phyloP scores from a whole-genome alignment of 2,113 vertebrate genomes.

The Crotophaga sulcirostris region DNA sequence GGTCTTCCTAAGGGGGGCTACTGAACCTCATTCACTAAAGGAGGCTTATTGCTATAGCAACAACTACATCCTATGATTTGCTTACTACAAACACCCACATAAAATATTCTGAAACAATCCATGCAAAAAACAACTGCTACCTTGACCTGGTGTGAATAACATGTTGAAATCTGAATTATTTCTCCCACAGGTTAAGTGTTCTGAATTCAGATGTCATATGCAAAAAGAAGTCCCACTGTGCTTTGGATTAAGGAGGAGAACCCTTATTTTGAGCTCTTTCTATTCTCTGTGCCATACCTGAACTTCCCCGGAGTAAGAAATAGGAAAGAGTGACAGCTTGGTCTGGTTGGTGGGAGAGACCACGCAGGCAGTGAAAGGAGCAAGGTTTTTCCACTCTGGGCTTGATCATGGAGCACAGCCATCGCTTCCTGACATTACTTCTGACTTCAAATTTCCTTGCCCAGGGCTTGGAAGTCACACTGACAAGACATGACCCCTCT shows the following conservation, averaged over 20 bases:
- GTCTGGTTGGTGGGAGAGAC: not conserved
- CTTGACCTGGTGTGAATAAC: not conserved
- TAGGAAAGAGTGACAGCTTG: not conserved
- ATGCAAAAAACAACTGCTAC: not conserved
- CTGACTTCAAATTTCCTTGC: not conserved
- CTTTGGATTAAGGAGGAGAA: not conserved
- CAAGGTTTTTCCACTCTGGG: not conserved
- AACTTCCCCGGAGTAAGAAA: not conserved
- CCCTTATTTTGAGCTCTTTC: not conserved
- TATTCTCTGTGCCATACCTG: not conserved
- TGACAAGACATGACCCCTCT: not conserved
- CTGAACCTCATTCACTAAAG: constrained; percentile 9
- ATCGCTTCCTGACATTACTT: not conserved
- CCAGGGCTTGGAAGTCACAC: not conserved
- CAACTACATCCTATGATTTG: constrained; percentile 38
- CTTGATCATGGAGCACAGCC: not conserved
- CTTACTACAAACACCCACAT: not conserved
- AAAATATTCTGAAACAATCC: constrained; percentile 13
- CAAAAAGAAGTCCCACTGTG: not conserved
- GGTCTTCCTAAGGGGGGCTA: constrained; percentile 2
- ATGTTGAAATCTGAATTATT: not conserved
- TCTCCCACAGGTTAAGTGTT: not conserved
- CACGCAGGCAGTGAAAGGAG: not conserved
- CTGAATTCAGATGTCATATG: not conserved
- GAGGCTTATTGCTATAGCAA: constrained; percentile 69